These are phyloP conservation scores for Talpa occidentalis DNA, from an alignment of 2,113 vertebrate species.

Conservation along the genomic window DNA sequence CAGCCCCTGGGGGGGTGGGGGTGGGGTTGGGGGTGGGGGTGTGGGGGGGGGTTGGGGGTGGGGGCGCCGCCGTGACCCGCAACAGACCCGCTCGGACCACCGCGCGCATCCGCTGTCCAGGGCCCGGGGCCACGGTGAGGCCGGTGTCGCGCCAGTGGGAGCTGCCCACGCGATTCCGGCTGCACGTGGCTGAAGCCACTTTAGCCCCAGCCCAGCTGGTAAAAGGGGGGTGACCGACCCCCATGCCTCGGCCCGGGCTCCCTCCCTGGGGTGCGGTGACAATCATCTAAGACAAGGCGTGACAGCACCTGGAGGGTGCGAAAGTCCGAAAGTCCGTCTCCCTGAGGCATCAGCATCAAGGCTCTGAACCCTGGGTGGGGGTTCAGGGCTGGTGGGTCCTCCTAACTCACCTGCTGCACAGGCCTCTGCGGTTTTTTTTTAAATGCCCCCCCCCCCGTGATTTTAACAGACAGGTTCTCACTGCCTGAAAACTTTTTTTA, in stretches of 20 bases:
- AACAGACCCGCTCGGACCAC: neutral
- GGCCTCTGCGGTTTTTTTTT: accelerated
- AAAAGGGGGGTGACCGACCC: neutral
- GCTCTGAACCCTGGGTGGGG: no score
- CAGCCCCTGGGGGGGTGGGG: no score
- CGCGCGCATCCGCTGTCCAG: neutral
- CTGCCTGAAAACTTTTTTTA: neutral
- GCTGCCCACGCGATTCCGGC: neutral
- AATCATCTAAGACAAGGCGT: no score
- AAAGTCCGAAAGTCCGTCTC: neutral
- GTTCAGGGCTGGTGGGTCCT: neutral
- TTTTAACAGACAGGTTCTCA: neutral
- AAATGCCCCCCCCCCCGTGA: neutral
- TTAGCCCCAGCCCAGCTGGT: neutral
- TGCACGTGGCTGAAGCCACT: neutral
- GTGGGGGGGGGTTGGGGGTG: no score
- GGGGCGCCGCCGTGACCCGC: no score
- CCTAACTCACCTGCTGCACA: accelerated
- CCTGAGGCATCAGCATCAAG: accelerated
- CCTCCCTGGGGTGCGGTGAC: neutral
- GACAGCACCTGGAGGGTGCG: neutral
- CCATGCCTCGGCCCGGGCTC: no score
- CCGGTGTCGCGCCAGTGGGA: neutral
- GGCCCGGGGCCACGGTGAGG: neutral
- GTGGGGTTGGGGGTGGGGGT: no score